Percentiles rank a stretch among this genome's conserved stretches.
Evolutionary conservation across 1,140 invertebrate genomes (phyloP).

Genomic region (Fopius arisanus): DNA sequence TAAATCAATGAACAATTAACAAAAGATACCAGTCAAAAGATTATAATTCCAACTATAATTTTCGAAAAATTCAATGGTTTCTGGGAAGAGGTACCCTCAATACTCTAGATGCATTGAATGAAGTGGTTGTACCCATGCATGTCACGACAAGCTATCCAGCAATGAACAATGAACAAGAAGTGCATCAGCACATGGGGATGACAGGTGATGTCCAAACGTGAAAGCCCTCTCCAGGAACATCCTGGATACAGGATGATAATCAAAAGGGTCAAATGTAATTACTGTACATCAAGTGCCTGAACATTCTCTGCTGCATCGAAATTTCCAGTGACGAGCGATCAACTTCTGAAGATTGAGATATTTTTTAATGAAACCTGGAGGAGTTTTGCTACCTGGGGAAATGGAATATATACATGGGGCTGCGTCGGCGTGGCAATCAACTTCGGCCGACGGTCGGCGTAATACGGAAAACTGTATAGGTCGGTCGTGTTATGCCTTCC

Average conservation of each 20-base stretch:
- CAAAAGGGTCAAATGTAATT: background rate
- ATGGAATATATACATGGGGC: background rate
- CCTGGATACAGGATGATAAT: background rate
- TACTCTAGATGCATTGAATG: too few relatives aligned
- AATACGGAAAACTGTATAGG: constrained; percentile 35
- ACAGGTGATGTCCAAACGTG: background rate
- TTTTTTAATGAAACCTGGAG: background rate
- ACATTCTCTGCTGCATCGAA: background rate
- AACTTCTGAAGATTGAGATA: too few relatives aligned
- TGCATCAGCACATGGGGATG: background rate
- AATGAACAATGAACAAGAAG: background rate
- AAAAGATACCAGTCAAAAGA: too few relatives aligned
- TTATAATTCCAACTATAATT: too few relatives aligned
- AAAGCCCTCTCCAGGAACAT: background rate
- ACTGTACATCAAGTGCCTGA: background rate
- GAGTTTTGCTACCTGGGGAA: background rate
- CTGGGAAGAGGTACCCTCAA: too few relatives aligned
- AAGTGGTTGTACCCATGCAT: too few relatives aligned
- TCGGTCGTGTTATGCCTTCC: constrained; percentile 35
- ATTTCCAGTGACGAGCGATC: too few relatives aligned
- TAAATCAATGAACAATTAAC: too few relatives aligned
- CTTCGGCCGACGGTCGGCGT: background rate
- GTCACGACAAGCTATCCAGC: too few relatives aligned
- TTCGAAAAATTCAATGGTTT: too few relatives aligned
- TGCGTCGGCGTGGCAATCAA: constrained; percentile 19